A percentile compares a stretch with the other conserved stretches of the same genome.
These are phyloP conservation scores for Sogatella furcifera DNA, from an alignment of 1,140 invertebrate genomes.

Conservation along the genomic window DNA sequence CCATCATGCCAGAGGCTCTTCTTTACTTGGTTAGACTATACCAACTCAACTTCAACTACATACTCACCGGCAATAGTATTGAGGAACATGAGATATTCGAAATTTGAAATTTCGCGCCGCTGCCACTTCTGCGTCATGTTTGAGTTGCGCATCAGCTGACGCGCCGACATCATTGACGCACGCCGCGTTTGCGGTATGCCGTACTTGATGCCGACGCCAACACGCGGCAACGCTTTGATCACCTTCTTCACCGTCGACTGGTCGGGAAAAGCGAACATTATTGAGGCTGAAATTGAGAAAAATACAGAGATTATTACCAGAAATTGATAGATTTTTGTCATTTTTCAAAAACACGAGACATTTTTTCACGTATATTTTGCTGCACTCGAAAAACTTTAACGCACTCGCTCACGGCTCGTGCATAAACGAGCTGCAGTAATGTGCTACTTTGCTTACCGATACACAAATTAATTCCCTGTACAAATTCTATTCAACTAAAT, in stretches of 20 bases:
- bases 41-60: too few species aligned
- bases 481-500: too few species aligned
- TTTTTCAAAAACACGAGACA: too few species aligned
- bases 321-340: too few species aligned
- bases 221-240: slow-evolving; percentile 91
- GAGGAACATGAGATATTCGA: slow-evolving; percentile 99
- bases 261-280: slow-evolving; percentile 96
- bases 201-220: slow-evolving; percentile 99
- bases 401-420: too few species aligned
- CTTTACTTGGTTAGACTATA: too few species aligned
- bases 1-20: too few species aligned
- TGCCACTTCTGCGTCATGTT: slow-evolving; percentile 99
- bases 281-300: slow-evolving; percentile 66
- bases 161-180: slow-evolving; percentile 95
- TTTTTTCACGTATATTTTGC: too few species aligned
- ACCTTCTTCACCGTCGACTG: slow-evolving; percentile 96
- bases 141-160: slow-evolving; percentile 95
- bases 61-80: slow-evolving; percentile 94
- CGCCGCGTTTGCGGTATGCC: slow-evolving; percentile 95
- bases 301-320: not conserved
- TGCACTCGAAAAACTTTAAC: too few species aligned
- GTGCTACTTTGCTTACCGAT: too few species aligned
- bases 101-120: slow-evolving; percentile 95
- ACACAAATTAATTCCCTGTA: too few species aligned
- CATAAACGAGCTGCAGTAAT: too few species aligned